Evolutionary conservation across 2,797 vertebrate species (phyloP), one percentile per base, ranked within the genome.

Genomic region (Selene dorsalis): DNA sequence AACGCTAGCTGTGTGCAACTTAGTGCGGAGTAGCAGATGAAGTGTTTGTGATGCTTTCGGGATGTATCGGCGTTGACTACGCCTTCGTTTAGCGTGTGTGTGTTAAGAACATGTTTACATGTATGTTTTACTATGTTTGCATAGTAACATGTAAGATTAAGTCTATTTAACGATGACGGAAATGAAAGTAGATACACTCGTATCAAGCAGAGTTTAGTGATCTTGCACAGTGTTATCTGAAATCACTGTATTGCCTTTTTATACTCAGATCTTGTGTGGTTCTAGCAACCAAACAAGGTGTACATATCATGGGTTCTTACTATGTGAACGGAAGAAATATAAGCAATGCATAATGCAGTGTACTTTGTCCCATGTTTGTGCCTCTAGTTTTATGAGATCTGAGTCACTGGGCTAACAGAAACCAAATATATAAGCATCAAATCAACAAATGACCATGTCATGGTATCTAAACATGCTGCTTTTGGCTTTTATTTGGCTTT

Each of bases 111-210:
- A 0, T 2, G 10, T 18, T 5, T 1, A 13, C 9, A n/a, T 2
- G 5, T 16, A 2, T 3, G 5, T 32, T 17, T 13, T 30, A 18
- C 0, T 16, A 1, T 1, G 9, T 32, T 5, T 2, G 2, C 17
- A n/a, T 17, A 28, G 20, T 1, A 2, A 10, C n/a, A 12, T 24
- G 6, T 20, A 6, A 16, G 6, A 30, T 2, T 9, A 43, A 4
- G 10, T 45, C 2, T 9, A 4, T 13, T 1, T 3, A 35, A 3
- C 0, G 5, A 28, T 22, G 9, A 30, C 43, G 38, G 45, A 69
- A 60, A 70, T 47, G 4, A 16, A 35, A 30, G 22, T 3, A 8
- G 18, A 6, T 5, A 6, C 32, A 28, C 55, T 60, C 38, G 13
- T 60, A 1, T 30, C 2, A 16, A 6, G 3, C 24, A 2, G 26